These are phyloP conservation scores for Rhaphigaster nebulosa DNA, from an alignment of 2,888 invertebrate species.

Conservation along the genomic window DNA sequence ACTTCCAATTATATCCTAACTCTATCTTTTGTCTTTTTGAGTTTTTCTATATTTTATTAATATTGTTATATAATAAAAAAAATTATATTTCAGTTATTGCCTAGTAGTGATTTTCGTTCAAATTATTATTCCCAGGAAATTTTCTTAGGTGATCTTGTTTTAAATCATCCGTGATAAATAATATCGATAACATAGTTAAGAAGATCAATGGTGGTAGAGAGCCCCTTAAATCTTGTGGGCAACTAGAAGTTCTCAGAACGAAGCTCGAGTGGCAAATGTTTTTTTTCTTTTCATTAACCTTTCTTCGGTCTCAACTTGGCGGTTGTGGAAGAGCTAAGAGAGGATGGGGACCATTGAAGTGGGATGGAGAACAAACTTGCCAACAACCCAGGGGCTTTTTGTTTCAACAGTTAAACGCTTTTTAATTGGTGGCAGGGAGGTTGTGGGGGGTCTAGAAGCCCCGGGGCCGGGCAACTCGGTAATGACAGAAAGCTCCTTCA, in stretches of 20 bases:
- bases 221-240: neutral
- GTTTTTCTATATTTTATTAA: too few species aligned
- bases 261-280: conserved; percentile 30
- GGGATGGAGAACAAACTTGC: conserved; percentile 51
- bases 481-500: conserved; percentile 55
- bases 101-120: neutral
- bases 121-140: neutral
- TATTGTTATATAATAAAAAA: too few species aligned
- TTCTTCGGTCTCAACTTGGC: conserved; percentile 40
- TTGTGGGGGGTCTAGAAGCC: neutral
- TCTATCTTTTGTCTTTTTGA: too few species aligned
- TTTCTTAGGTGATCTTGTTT: neutral
- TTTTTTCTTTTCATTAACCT: conserved; percentile 50
- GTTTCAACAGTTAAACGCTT: conserved; percentile 60
- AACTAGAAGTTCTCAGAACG: neutral
- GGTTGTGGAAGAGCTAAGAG: conserved; percentile 35
- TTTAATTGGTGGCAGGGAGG: conserved; percentile 52
- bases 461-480: conserved; percentile 47
- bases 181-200: too few species aligned
- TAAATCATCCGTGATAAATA: neutral
- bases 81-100: neutral
- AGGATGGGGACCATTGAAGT: conserved; percentile 36
- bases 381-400: conserved; percentile 59
- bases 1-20: too few species aligned
- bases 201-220: neutral